Percentiles rank a stretch among this genome's conserved stretches.
Conservation (phyloP, 2,888 invertebrate species). For the Neelides folsomi region DNA sequence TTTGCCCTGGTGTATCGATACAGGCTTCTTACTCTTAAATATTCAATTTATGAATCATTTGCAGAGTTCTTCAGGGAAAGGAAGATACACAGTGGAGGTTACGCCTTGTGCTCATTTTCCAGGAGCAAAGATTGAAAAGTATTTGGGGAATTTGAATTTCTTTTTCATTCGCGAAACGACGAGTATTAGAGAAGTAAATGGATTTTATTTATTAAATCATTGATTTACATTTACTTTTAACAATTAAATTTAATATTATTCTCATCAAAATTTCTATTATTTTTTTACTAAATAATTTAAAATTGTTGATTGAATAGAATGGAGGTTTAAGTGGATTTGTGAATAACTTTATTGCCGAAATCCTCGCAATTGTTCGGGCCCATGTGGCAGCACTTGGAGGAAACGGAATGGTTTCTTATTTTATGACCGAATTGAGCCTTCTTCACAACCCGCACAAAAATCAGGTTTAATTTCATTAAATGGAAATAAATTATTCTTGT, state of each 20-base stretch:
- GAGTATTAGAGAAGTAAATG: slow-evolving; percentile 59
- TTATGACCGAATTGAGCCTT: slow-evolving; percentile 78
- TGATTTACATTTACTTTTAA: too few species aligned
- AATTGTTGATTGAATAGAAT: too few species aligned
- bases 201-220: too few species aligned
- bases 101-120: slow-evolving; percentile 68
- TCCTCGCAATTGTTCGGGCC: slow-evolving; percentile 79
- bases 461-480: slow-evolving; percentile 52
- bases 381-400: slow-evolving; percentile 88
- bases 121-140: slow-evolving; percentile 61
- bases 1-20: too few species aligned
- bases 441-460: slow-evolving; percentile 90
- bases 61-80: too few species aligned
- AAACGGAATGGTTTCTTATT: slow-evolving; percentile 87
- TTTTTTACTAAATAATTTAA: too few species aligned
- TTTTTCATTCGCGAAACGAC: slow-evolving; percentile 92
- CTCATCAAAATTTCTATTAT: too few species aligned
- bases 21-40: too few species aligned
- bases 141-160: slow-evolving; percentile 80
- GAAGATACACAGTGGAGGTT: slow-evolving; percentile 46
- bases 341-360: slow-evolving; percentile 85
- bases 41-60: too few species aligned
- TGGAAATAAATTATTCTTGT: neutral
- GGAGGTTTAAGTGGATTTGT: slow-evolving; percentile 90
- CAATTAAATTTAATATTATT: too few species aligned